These are phyloP conservation scores for Microtus pennsylvanicus DNA, from an alignment of 2,113 vertebrate genomes.

Conservation along the genomic window DNA sequence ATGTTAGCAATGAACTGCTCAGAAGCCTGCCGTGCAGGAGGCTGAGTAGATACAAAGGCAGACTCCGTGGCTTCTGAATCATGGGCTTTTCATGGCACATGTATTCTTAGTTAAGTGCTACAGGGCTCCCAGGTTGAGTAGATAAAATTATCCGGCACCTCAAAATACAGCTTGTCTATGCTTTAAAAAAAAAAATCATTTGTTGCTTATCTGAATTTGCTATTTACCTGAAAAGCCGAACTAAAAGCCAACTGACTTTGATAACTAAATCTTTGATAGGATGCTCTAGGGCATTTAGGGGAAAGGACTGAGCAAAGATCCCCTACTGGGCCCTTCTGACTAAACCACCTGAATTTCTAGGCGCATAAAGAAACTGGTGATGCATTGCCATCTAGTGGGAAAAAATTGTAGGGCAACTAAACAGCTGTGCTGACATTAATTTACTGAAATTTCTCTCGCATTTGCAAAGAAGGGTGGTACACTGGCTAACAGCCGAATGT, in stretches of 20 bases:
- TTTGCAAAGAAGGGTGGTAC: neutral
- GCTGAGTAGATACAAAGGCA: neutral
- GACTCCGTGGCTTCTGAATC: fast-evolving
- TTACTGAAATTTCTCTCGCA: neutral
- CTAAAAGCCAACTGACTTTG: neutral
- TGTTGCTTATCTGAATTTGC: neutral
- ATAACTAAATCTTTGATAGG: neutral
- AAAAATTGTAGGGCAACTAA: neutral
- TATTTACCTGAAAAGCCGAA: neutral
- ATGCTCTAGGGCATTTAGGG: neutral
- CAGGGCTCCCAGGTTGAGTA: neutral
- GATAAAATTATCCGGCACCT: neutral
- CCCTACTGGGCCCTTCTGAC: neutral
- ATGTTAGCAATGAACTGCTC: neutral
- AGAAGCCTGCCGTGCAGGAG: neutral
- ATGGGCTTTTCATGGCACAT: neutral
- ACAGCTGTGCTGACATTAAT: neutral
- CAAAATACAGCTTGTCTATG: neutral
- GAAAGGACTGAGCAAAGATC: neutral
- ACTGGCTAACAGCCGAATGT: neutral
- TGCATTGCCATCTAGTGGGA: conserved; percentile 71
- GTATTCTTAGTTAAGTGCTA: neutral
- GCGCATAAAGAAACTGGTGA: neutral
- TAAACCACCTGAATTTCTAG: neutral
- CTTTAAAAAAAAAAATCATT: neutral